Conservation (phyloP, 2,113 vertebrate species). For the Eidolon helvum region DNA sequence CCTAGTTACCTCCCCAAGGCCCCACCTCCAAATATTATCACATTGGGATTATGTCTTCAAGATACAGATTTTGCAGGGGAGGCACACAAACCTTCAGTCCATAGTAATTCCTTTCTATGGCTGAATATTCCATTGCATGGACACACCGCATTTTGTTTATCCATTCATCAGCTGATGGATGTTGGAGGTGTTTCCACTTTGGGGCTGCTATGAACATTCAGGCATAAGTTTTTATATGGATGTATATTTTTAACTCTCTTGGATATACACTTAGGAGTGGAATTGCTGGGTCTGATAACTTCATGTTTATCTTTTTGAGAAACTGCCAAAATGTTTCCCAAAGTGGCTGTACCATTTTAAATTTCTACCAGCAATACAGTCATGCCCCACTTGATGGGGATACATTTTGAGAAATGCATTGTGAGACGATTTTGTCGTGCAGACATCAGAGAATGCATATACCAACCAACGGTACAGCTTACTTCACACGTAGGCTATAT, state of each 20-base stretch:
- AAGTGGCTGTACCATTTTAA: background rate
- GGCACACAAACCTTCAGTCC: background rate
- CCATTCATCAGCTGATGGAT: background rate
- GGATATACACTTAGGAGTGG: background rate
- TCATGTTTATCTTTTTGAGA: conserved; percentile 15
- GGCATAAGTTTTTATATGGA: background rate
- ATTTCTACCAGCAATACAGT: background rate
- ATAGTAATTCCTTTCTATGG: background rate
- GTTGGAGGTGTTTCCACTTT: background rate
- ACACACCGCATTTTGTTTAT: background rate
- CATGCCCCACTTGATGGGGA: background rate
- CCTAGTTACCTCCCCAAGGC: background rate
- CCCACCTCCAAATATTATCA: background rate
- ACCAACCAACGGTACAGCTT: background rate
- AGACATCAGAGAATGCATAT: background rate
- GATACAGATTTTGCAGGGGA: background rate
- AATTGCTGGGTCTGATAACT: conserved; percentile 20
- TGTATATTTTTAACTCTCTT: conserved; percentile 24
- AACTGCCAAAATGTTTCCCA: conserved; percentile 35
- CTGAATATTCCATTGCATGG: background rate
- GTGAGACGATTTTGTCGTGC: background rate
- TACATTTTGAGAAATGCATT: background rate
- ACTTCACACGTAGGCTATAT: background rate
- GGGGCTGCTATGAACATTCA: background rate
- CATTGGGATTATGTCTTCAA: background rate